These are phyloP conservation scores for Ypsolopha sequella DNA, from an alignment of 2,888 invertebrate genomes.

Conservation along the genomic window DNA sequence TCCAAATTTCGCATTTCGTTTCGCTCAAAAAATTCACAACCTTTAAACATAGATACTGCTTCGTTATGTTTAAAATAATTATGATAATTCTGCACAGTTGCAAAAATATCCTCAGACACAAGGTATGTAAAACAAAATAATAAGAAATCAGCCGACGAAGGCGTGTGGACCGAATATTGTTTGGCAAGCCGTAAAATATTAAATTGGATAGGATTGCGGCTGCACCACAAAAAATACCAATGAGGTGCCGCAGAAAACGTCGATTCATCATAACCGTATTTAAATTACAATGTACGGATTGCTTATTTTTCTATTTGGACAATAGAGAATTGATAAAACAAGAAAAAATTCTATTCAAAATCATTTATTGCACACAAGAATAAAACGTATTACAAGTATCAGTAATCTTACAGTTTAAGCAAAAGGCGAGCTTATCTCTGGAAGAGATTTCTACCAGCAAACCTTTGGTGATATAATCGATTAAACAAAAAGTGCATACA, in stretches of 20 bases:
- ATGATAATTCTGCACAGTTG: constrained; percentile 23
- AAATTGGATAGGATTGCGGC: constrained; percentile 41
- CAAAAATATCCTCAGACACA: constrained; percentile 36
- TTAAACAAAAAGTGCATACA: too few relatives aligned
- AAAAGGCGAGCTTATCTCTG: too few relatives aligned
- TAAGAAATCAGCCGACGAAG: constrained; percentile 30
- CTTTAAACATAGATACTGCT: too few relatives aligned
- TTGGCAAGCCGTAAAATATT: constrained; percentile 55
- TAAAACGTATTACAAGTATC: too few relatives aligned
- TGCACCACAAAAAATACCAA: constrained; percentile 29
- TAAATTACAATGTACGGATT: constrained; percentile 40
- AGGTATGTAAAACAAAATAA: constrained; percentile 42
- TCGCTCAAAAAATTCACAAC: too few relatives aligned
- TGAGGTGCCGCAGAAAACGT: constrained; percentile 16
- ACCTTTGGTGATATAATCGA: too few relatives aligned
- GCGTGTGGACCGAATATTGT: constrained; percentile 43
- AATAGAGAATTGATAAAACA: too few relatives aligned
- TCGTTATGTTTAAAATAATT: constrained; percentile 18
- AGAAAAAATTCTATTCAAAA: too few relatives aligned
- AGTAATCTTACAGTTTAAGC: too few relatives aligned
- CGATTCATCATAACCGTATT: constrained; percentile 39
- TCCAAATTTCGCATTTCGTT: too few relatives aligned
- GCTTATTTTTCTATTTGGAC: constrained; percentile 47
- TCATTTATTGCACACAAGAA: too few relatives aligned
- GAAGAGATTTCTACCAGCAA: too few relatives aligned